Evolutionary conservation across 2,888 invertebrate genomes (phyloP).

Genomic region (Ectemnius cavifrons): DNA sequence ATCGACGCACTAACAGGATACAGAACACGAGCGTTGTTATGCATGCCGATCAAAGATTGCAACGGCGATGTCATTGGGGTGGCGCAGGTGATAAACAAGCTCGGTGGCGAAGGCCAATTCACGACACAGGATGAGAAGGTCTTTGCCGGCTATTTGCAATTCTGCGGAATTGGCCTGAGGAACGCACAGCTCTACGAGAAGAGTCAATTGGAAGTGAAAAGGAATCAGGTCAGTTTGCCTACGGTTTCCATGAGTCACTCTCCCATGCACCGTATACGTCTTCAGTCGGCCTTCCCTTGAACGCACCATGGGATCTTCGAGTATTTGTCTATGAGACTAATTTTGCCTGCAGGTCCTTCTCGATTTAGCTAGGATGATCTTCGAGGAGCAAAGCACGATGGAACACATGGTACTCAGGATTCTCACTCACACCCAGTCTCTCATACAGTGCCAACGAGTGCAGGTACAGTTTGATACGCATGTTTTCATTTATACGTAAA

Average conservation of each 20-base stretch:
- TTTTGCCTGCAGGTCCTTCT: constrained; percentile 83
- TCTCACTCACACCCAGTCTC: constrained; percentile 94
- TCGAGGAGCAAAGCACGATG: constrained; percentile 97
- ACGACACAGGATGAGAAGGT: constrained; percentile 93
- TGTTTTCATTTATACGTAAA: neutral
- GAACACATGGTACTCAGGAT: constrained; percentile 97
- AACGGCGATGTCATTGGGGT: constrained; percentile 97
- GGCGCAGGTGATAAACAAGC: constrained; percentile 96
- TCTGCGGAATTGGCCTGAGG: constrained; percentile 96
- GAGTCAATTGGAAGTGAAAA: constrained; percentile 95
- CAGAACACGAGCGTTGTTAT: constrained; percentile 93
- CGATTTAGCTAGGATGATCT: constrained; percentile 97
- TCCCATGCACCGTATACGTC: neutral
- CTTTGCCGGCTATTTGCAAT: constrained; percentile 95
- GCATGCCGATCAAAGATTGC: constrained; percentile 97
- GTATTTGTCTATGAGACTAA: neutral
- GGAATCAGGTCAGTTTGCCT: constrained; percentile 85
- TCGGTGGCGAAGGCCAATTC: constrained; percentile 88
- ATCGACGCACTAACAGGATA: constrained; percentile 96
- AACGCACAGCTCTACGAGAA: constrained; percentile 98
- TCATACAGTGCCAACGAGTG: constrained; percentile 96
- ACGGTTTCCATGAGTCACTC: constrained; percentile 3
- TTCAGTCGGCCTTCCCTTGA: no score
- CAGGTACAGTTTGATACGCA: constrained; percentile 82
- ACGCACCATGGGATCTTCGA: no score